These are phyloP conservation scores for Oryctes rhinoceros DNA, from an alignment of 1,140 invertebrate species.

Conservation along the genomic window DNA sequence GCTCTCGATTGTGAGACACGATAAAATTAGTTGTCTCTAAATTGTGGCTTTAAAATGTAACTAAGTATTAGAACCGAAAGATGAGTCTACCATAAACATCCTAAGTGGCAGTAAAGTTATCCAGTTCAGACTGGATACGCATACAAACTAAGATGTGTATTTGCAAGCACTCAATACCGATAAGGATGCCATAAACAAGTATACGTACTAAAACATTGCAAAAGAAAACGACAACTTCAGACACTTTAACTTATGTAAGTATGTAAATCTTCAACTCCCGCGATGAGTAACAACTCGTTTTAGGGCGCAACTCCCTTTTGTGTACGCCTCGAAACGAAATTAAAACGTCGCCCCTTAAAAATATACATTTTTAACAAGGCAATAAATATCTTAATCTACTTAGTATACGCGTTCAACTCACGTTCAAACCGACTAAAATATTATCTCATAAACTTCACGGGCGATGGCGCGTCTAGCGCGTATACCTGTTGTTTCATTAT, in stretches of 20 bases:
- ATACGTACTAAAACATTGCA: neutral
- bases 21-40: too few species aligned
- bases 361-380: conserved; percentile 35
- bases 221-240: neutral
- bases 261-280: neutral
- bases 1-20: too few species aligned
- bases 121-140: neutral
- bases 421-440: conserved; percentile 27
- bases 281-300: conserved; percentile 13
- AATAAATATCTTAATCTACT: conserved; percentile 34
- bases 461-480: neutral
- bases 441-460: conserved; percentile 20
- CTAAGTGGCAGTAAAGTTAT: neutral
- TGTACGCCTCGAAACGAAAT: neutral
- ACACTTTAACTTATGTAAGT: neutral
- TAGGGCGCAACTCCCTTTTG: neutral
- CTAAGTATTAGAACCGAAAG: too few species aligned
- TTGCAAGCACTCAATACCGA: neutral
- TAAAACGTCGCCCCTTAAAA: neutral
- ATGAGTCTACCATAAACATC: neutral
- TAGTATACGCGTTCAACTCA: conserved; percentile 18
- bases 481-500: conserved; percentile 33
- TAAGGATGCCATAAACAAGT: neutral
- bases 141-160: neutral
- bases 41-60: too few species aligned